Conservation (phyloP, 2,113 vertebrate genomes). For the Laticauda laticaudata region DNA sequence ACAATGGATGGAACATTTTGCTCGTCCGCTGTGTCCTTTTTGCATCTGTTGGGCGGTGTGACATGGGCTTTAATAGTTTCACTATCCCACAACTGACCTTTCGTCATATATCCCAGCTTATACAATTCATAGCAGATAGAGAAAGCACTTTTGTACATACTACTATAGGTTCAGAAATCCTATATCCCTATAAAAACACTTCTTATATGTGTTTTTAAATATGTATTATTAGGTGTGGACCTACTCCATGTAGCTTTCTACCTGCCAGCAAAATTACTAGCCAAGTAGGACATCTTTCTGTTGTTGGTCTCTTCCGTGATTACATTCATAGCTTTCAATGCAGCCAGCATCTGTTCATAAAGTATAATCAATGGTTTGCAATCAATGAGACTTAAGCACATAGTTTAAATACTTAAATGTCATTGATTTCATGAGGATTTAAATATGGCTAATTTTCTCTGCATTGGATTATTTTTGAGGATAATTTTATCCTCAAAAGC, state of each 20-base stretch:
- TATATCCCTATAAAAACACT: not conserved
- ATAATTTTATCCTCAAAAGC: not conserved
- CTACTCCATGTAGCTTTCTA: not conserved
- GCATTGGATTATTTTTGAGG: not conserved
- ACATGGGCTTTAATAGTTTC: too few relatives aligned
- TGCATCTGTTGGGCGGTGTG: too few relatives aligned
- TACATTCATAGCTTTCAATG: slow-evolving; percentile 1
- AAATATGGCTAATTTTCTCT: slow-evolving; percentile 23
- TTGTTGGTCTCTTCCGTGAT: not conserved
- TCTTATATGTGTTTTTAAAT: not conserved
- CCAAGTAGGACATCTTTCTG: not conserved
- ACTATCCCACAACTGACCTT: not conserved
- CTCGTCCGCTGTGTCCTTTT: too few relatives aligned
- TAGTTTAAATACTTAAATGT: slow-evolving; percentile 17
- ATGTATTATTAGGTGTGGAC: not conserved
- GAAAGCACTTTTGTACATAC: not conserved
- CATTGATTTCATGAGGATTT: slow-evolving; percentile 14
- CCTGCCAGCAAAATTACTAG: not conserved
- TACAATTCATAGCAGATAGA: not conserved
- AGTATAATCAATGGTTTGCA: slow-evolving; percentile 8
- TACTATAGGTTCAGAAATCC: not conserved
- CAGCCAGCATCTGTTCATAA: slow-evolving; percentile 1
- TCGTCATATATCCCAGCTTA: not conserved
- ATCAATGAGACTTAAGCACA: slow-evolving; percentile 10
- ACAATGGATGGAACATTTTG: too few relatives aligned